Percentiles rank a stretch among this genome's conserved stretches.
These are phyloP conservation scores for Tolypeutes matacus DNA, from an alignment of 2,797 vertebrate species.

Conservation along the genomic window DNA sequence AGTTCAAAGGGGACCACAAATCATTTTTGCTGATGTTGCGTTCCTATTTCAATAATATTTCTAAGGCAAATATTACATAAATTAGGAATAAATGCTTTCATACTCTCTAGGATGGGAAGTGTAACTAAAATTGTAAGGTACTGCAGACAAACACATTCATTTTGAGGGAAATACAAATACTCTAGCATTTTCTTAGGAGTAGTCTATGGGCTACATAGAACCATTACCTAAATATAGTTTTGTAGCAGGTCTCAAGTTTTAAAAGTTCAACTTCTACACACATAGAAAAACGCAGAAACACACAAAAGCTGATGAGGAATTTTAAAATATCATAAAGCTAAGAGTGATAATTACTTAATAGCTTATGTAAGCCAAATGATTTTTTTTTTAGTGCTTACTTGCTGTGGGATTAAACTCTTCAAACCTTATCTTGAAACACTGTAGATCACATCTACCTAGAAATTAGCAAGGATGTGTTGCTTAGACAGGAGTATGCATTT, in stretches of 20 bases:
- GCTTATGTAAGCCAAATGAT: neutral
- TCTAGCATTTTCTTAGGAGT: neutral
- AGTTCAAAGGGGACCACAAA: neutral
- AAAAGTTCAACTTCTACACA: neutral
- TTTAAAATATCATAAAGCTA: slow-evolving; percentile 41
- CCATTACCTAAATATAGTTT: neutral
- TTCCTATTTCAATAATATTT: neutral
- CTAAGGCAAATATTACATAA: neutral
- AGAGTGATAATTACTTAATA: neutral
- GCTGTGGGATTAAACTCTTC: slow-evolving; percentile 7
- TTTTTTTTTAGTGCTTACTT: neutral
- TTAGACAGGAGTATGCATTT: neutral
- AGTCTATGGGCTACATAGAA: neutral
- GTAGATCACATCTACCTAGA: neutral
- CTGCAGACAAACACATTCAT: neutral
- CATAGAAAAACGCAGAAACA: neutral
- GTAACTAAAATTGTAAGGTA: neutral
- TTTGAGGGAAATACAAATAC: neutral
- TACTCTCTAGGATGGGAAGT: neutral
- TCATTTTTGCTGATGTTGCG: neutral
- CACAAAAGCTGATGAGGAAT: neutral
- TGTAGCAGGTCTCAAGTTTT: neutral
- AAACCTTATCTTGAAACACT: neutral
- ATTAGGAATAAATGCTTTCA: neutral
- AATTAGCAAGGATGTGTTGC: neutral